Conservation (phyloP, 2,797 vertebrate species). For the Sardinella longiceps region DNA sequence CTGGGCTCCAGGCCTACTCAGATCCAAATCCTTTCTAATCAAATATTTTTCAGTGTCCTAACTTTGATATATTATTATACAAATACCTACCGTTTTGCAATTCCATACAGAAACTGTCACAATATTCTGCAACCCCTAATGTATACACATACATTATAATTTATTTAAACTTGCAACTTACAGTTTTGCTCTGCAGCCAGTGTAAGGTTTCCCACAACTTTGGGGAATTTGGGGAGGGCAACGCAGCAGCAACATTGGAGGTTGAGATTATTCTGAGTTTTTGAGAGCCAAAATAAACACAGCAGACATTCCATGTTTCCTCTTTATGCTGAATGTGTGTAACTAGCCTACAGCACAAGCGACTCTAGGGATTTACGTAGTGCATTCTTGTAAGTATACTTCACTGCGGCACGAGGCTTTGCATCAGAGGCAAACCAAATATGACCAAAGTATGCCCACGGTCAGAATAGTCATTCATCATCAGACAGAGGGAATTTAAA, state of each 20-base stretch:
- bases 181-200: neutral
- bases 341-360: neutral
- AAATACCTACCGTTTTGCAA: too few species aligned
- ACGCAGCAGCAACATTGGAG: neutral
- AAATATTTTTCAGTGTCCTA: too few species aligned
- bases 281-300: slow-evolving; percentile 24
- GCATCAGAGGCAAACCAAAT: slow-evolving; percentile 43
- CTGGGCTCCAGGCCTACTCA: too few species aligned
- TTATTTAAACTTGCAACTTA: neutral
- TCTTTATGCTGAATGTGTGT: slow-evolving; percentile 10
- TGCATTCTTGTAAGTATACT: slow-evolving; percentile 47
- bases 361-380: slow-evolving; percentile 34
- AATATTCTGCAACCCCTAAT: too few species aligned
- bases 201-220: neutral
- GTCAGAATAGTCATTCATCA: slow-evolving; percentile 28
- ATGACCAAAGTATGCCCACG: slow-evolving; percentile 41
- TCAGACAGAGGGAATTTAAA: neutral
- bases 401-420: slow-evolving; percentile 34
- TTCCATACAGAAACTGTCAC: too few species aligned
- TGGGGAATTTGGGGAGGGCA: neutral
- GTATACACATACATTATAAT: neutral
- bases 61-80: too few species aligned
- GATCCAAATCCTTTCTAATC: too few species aligned
- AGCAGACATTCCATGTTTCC: slow-evolving; percentile 14
- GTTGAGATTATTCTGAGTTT: slow-evolving; percentile 13